These are phyloP conservation scores for Sebastolobus alascanus DNA, from an alignment of 2,797 vertebrate genomes.

Conservation along the genomic window DNA sequence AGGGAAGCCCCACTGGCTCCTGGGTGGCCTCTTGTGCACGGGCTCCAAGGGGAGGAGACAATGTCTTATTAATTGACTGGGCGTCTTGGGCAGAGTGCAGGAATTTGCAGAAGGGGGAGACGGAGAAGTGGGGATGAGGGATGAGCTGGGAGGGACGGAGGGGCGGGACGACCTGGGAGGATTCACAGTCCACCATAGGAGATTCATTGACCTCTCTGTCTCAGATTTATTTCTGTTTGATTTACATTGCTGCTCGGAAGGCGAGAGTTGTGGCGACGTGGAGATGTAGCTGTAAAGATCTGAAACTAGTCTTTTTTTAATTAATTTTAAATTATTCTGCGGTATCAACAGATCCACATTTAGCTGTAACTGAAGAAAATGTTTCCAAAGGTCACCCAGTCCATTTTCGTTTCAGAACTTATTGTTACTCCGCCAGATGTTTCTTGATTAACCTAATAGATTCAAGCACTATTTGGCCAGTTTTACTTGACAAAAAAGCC, in stretches of 20 bases:
- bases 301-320: no score
- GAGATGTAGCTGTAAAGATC: neutral
- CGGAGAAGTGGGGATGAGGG: slow-evolving; percentile 62
- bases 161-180: slow-evolving; percentile 38
- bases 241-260: slow-evolving; percentile 51
- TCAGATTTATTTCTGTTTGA: slow-evolving; percentile 74
- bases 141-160: slow-evolving; percentile 59
- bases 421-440: neutral
- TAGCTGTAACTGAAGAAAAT: neutral
- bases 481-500: neutral
- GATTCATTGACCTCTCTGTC: slow-evolving; percentile 54
- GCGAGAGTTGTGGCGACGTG: neutral
- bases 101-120: slow-evolving; percentile 78
- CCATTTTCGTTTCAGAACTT: neutral
- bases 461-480: neutral
- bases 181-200: slow-evolving; percentile 52
- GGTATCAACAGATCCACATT: neutral
- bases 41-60: slow-evolving; percentile 85
- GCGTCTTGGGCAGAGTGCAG: slow-evolving; percentile 84
- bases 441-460: neutral
- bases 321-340: neutral
- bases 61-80: slow-evolving; percentile 93
- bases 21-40: slow-evolving; percentile 92
- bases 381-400: neutral
- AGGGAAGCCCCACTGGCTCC: slow-evolving; percentile 86